Base-by-base conservation (phyloP, 2,888 invertebrate species). In the Tanytarsus gracilentus region DNA sequence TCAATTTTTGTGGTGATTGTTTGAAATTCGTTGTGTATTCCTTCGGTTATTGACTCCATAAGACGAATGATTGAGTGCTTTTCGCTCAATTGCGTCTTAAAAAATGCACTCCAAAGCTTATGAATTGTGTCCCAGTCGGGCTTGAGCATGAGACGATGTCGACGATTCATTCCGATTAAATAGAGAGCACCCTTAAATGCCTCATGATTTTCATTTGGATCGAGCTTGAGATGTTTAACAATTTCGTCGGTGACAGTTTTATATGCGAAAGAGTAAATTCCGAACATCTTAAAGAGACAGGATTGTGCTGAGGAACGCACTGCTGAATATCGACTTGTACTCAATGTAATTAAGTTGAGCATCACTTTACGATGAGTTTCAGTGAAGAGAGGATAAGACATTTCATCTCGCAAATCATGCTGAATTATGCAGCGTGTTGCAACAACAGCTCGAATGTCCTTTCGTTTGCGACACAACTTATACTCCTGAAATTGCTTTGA, bases 31-130 rank as follows among this genome's bases (percentile, higher is more conserved):
- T 80, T 79, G 61, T 78, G 78, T 1, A 85, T 72, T 0, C 74
- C 68, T 2, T 81, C 80, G 40, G 76, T 71, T 58, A 83, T 71
- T 0, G 71, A 72, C 64, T 81, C 79, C 63, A 83, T 80, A 62
- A 83, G 66, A 66, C 74, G 75, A 52, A 88, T 81, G 56, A 92
- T 85, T 40, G 86, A 87, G 1, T 85, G 84, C 69, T 94, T 93
- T 69, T 95, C 94, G 2, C 90, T 90, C 51, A 89, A 84, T 63
- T 84, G 84, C 1, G 90, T 85, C 61, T 79, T 77, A 1, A 92
- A 76, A 18, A 95, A 69, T 1, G 86, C 82, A 0, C 90, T 87
- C 91, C 93, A 93, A 1, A 94, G 70, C 25, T 79, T 74, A 36
- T 77, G 72, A 16, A 87, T 75, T 3, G 83, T 78, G 6, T 81